Percentiles rank a stretch among this genome's conserved stretches.
Conservation (phyloP, 2,888 invertebrate genomes). For the Branchinecta sandiegonensis region DNA sequence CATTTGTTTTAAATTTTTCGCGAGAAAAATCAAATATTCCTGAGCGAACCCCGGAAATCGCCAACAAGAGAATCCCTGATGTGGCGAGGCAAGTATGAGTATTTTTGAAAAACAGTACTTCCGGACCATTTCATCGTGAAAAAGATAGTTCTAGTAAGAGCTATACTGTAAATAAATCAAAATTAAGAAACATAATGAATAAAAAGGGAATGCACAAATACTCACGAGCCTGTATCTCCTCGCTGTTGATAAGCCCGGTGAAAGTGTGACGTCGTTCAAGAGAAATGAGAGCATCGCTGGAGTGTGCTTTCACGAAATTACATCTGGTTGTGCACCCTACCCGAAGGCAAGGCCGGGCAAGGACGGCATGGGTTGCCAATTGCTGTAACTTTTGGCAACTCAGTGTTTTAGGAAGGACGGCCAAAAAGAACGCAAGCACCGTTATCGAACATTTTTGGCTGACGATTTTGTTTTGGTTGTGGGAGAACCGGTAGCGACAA, state of each 20-base stretch:
- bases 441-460: conserved; percentile 12
- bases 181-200: too few relatives aligned
- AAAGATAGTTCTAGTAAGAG: too few relatives aligned
- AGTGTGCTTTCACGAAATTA: not conserved
- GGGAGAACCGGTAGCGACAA: not conserved
- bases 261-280: conserved; percentile 10
- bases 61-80: too few relatives aligned
- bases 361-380: conserved; percentile 2
- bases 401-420: not conserved
- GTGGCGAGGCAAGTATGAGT: too few relatives aligned
- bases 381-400: conserved; percentile 8
- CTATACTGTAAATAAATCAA: too few relatives aligned
- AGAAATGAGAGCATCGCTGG: not conserved
- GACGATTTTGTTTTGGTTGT: conserved; percentile 4
- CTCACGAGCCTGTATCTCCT: not conserved
- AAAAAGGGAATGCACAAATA: too few relatives aligned
- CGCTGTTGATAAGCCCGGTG: not conserved
- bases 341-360: conserved; percentile 16
- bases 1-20: too few relatives aligned
- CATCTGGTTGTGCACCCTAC: conserved; percentile 9
- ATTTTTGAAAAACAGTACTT: too few relatives aligned
- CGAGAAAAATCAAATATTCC: too few relatives aligned
- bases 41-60: too few relatives aligned
- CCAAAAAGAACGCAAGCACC: conserved; percentile 13
- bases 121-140: too few relatives aligned